Evolutionary conservation across 1,140 invertebrate genomes (phyloP), one percentile per base, ranked within the genome.

Genomic region (Euwallacea fornicatus): DNA sequence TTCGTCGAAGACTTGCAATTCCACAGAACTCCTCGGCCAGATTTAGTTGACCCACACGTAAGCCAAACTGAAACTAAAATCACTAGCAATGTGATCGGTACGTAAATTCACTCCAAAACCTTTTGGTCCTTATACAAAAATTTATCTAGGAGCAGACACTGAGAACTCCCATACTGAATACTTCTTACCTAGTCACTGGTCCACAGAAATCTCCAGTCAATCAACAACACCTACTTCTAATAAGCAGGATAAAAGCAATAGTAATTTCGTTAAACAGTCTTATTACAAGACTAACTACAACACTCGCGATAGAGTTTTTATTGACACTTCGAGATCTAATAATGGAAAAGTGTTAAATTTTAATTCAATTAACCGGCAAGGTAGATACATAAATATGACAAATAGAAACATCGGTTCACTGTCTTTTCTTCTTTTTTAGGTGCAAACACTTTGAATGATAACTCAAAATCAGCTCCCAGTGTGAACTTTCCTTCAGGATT

Each of bases 1-100:
- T 90, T 90, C 76, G 87, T 90, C 2, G 86, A 87, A 9, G 88
- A 90, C 66, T 54, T 75, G 21, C 71, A 73, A n/a, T 84, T 83
- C 56, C 80, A 85, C 66, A 82, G 88, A 46, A 89, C 88, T 0
- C 88, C 88, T 0, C 80, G 88, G 6, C 88, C 88, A 0, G 87
- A 89, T 77, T 83, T 89, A 7, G 76, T 88, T 2, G 84, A 86
- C 50, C 84, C 87, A 0, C 55, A 21, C 3, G 55, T 16, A n/a
- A 58, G 13, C 55, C 10, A 50, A 33, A 33, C 21, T 33, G 21
- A 33, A 33, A 33, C 21, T 33, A 33, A 4, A 33, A 33, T 33
- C 13, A 13, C 46, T 50, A 56, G 16, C 11, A 56, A 56, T 16
- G 8, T 56, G 3, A 15, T 56, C 8, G 54, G 54, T 56, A 21